Evolutionary conservation across 1,140 invertebrate species (phyloP), one percentile per base, ranked within the genome.

Genomic region (Oryctes rhinoceros): DNA sequence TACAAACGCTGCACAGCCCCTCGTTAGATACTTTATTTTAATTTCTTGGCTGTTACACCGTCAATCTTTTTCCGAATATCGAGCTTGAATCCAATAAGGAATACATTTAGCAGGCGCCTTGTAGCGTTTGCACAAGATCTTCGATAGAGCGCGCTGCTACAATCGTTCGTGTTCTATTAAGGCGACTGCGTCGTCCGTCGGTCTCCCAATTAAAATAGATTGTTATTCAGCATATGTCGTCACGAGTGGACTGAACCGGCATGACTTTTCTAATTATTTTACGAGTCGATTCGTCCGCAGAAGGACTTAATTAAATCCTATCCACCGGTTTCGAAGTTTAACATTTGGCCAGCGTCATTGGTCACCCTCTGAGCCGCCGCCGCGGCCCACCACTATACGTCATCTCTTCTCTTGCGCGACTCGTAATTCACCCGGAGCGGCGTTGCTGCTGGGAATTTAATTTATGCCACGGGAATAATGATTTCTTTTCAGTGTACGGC

Each of bases 231-330:
- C 53, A 59, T 59, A 59, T 59, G 53, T 59, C 53, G 53, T 59
- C 53, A 59, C 53, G 53, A 18, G 15, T 15, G 53, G 53, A 59
- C 53, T 18, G 6, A 59, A 59, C 53, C 53, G 7, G 53, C 13
- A 59, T 59, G 53, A 59, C 53, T 59, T 59, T 59, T 59, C 53
- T 59, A 59, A 59, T 59, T 59, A 59, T 59, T 59, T 59, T 59
- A 59, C 53, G 53, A 59, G 53, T 59, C 53, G 53, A 59, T 59
- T n/a, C 53, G 53, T 59, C 53, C 53, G 18, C 53, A 59, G 53
- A 59, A 59, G 53, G 53, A 59, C 53, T 59, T 59, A 59, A 59
- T 59, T 59, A 59, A 59, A 59, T 59, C 53, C 53, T 18, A 59
- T 59, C 53, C 53, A 18, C 53, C 53, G 53, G 15, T 59, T 59